phyloP scores from a whole-genome alignment of 2,888 invertebrate species.

The Drosophila mimetica region DNA sequence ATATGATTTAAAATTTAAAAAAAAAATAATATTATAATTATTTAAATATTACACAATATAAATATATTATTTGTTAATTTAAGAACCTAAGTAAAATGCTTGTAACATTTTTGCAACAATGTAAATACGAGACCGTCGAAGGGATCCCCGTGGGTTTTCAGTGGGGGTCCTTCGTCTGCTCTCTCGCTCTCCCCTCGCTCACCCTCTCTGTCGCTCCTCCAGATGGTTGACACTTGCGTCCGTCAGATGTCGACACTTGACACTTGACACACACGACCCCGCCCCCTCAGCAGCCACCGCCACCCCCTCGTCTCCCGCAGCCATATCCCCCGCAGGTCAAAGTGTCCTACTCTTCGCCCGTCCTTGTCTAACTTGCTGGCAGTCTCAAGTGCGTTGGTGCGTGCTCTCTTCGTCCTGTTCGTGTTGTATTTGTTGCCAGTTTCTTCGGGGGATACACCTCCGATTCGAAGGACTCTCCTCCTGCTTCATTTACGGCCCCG shows the following conservation, averaged over 20 bases:
- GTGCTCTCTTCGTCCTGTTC: slow-evolving; percentile 31
- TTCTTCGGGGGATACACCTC: slow-evolving; percentile 28
- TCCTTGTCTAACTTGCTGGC: slow-evolving; percentile 29
- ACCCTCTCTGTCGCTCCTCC: slow-evolving; percentile 49
- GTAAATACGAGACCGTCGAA: neutral
- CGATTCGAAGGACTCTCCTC: slow-evolving; percentile 5
- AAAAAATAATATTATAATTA: too few species aligned
- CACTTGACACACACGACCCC: slow-evolving; percentile 43
- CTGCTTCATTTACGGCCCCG: neutral
- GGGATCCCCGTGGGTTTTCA: slow-evolving; percentile 42
- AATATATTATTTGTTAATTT: neutral
- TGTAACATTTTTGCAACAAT: neutral
- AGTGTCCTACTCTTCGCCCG: slow-evolving; percentile 12
- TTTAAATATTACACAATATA: too few species aligned
- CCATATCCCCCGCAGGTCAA: neutral
- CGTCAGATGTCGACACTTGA: slow-evolving; percentile 72
- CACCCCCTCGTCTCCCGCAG: neutral
- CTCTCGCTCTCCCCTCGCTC: neutral
- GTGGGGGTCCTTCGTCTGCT: slow-evolving; percentile 7
- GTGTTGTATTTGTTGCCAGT: slow-evolving; percentile 8
- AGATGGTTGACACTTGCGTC: slow-evolving; percentile 71
- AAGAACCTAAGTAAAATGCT: neutral
- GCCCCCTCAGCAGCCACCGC: neutral
- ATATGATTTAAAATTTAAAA: too few species aligned
- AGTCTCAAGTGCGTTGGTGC: slow-evolving; percentile 58